Conservation (phyloP, 2,888 invertebrate species). For the Tetramorium bicarinatum region DNA sequence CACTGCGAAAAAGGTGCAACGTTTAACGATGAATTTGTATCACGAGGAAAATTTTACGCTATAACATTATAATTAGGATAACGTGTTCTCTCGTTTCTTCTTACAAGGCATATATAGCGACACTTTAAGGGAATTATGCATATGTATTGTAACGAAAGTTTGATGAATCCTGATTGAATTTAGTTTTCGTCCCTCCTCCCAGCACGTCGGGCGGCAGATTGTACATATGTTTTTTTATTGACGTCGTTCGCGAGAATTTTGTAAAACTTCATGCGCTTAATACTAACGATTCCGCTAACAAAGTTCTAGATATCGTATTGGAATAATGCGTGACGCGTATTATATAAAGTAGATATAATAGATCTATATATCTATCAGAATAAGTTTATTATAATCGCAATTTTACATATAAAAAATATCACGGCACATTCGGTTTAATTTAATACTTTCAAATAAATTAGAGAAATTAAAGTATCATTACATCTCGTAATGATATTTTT, state of each 20-base stretch:
- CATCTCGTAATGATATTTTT: neutral
- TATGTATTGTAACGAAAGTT: conserved; percentile 62
- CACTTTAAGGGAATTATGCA: conserved; percentile 55
- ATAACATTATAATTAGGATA: conserved; percentile 51
- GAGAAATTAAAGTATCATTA: no score
- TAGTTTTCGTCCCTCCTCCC: neutral
- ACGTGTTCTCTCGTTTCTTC: conserved; percentile 50
- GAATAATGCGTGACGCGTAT: conserved; percentile 16
- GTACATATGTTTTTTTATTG: conserved; percentile 16
- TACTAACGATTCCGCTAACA: conserved; percentile 12
- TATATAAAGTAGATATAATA: conserved; percentile 26
- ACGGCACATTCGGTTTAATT: conserved; percentile 5
- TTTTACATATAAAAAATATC: neutral
- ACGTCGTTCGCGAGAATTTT: conserved; percentile 13
- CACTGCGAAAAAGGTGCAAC: conserved; percentile 54
- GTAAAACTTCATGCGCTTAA: conserved; percentile 18
- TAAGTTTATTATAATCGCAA: conserved; percentile 14
- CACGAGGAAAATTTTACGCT: conserved; percentile 40
- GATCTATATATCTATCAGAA: conserved; percentile 9
- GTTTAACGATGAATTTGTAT: conserved; percentile 23
- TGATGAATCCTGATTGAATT: conserved; percentile 71
- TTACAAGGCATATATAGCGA: conserved; percentile 56
- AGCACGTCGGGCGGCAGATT: neutral
- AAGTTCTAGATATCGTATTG: conserved; percentile 14
- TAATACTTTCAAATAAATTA: conserved; percentile 20